These are phyloP conservation scores for Dermatemys mawii DNA, from an alignment of 2,113 vertebrate genomes.

Conservation along the genomic window DNA sequence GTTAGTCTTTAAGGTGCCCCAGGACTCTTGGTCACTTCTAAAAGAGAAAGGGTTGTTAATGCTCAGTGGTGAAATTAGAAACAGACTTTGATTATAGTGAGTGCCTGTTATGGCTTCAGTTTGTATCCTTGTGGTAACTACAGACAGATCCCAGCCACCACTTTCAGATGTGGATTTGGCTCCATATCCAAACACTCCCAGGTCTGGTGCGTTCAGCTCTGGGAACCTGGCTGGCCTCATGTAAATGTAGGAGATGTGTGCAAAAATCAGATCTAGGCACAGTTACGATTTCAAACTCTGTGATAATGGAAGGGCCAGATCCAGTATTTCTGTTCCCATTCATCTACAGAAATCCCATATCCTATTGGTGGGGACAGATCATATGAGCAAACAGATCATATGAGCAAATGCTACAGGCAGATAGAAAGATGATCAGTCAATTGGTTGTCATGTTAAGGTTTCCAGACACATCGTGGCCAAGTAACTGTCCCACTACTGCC, in stretches of 20 bases:
- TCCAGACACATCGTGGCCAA: fast-evolving
- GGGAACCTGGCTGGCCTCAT: fast-evolving
- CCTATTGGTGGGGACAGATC: neutral
- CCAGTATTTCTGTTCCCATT: neutral
- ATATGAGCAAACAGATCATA: neutral
- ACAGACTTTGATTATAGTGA: neutral
- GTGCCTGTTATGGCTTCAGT: neutral
- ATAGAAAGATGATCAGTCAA: neutral
- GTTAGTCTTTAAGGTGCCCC: too few species aligned
- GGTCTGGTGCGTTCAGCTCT: neutral
- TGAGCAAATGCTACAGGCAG: neutral
- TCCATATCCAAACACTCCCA: neutral
- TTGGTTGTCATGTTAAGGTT: neutral
- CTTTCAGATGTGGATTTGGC: neutral
- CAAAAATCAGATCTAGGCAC: neutral
- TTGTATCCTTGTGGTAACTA: neutral
- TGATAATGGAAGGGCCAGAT: neutral
- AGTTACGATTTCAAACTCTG: neutral
- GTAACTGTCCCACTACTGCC: neutral
- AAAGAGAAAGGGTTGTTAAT: neutral
- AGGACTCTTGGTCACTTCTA: too few species aligned
- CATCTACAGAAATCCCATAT: neutral
- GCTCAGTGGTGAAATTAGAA: neutral
- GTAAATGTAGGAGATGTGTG: neutral
- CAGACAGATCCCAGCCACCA: neutral